Percentiles rank a stretch among this genome's conserved stretches.
Evolutionary conservation across 2,888 invertebrate species (phyloP).

Genomic region (Sinotaia quadrata): DNA sequence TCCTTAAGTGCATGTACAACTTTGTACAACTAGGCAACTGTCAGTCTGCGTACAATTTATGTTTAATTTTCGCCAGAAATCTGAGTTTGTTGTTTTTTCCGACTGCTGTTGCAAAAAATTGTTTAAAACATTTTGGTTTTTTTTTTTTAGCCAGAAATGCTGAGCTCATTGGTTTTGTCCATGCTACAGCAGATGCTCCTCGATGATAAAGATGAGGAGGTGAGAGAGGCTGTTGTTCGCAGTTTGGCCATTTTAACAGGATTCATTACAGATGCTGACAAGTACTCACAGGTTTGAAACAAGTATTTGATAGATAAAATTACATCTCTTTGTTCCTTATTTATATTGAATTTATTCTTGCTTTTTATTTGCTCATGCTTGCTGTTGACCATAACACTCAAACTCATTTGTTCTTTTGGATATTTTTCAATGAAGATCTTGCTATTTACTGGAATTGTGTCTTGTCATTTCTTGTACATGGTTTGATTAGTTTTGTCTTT

Average conservation of each 20-base stretch:
- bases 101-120: background rate
- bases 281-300: conserved; percentile 75
- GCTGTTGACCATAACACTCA: too few species aligned
- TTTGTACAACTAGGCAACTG: too few species aligned
- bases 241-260: conserved; percentile 78
- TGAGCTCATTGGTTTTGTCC: conserved; percentile 80
- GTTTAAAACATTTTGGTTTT: too few species aligned
- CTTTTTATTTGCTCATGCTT: too few species aligned
- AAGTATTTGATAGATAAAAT: background rate
- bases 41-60: background rate
- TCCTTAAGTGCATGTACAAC: too few species aligned
- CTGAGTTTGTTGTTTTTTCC: background rate
- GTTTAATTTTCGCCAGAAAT: background rate
- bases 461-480: too few species aligned
- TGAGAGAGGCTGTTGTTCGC: conserved; percentile 78
- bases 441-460: too few species aligned
- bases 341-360: too few species aligned
- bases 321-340: too few species aligned
- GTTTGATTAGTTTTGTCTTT: too few species aligned
- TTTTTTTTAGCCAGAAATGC: conserved; percentile 75
- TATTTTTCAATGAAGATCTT: too few species aligned
- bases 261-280: conserved; percentile 79
- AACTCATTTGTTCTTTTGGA: too few species aligned
- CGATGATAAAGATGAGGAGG: conserved; percentile 79
- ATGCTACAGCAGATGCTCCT: conserved; percentile 82